Conservation (phyloP, 2,888 invertebrate genomes). For the Melanotus villosus region DNA sequence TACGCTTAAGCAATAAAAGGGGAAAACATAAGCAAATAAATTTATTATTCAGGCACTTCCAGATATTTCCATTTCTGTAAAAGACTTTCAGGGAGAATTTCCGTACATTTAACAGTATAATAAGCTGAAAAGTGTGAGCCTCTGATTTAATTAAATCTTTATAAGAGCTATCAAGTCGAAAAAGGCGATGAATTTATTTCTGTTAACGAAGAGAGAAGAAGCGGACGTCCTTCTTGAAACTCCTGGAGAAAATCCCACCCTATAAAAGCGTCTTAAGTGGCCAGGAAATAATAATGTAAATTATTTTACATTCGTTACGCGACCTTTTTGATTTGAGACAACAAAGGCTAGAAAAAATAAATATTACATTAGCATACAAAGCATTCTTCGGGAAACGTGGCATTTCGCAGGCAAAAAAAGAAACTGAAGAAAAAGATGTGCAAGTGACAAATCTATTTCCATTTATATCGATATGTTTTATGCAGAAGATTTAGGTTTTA, state of each 20-base stretch:
- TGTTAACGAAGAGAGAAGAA: not conserved
- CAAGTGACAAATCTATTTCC: constrained; percentile 45
- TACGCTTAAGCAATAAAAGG: not conserved
- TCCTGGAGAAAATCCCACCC: not conserved
- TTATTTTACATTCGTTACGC: not conserved
- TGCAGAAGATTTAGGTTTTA: constrained; percentile 44
- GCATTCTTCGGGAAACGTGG: not conserved
- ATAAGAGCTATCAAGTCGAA: constrained; percentile 6
- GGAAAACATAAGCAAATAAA: not conserved
- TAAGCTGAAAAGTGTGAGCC: constrained; percentile 12
- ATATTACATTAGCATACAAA: not conserved
- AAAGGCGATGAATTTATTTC: constrained; percentile 7
- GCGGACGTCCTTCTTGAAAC: not conserved
- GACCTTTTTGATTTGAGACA: not conserved
- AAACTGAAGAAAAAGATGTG: constrained; percentile 26
- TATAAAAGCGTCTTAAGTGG: not conserved
- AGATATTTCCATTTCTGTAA: constrained; percentile 8
- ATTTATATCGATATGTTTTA: constrained; percentile 47
- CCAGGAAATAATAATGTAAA: not conserved
- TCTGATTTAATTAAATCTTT: constrained; percentile 18
- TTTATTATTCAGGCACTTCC: constrained; percentile 8
- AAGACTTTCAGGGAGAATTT: constrained; percentile 4
- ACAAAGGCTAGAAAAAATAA: not conserved
- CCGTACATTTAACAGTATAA: constrained; percentile 19
- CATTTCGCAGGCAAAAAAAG: not conserved